Base-by-base conservation (phyloP, 2,888 invertebrate genomes). In the Lampropteryx suffumata region DNA sequence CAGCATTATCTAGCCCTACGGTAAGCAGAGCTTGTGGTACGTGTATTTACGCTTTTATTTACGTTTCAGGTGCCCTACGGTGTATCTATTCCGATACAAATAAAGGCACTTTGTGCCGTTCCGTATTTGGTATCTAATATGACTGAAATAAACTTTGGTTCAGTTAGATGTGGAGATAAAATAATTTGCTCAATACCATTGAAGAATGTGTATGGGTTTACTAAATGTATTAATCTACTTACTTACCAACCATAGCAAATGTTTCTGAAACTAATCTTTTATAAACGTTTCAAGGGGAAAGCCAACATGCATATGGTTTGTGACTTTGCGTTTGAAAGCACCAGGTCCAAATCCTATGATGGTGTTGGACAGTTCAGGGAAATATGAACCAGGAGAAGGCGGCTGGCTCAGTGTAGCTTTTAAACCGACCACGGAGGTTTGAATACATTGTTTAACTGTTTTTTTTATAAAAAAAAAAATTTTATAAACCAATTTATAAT, bases 91-190 rank as follows among this genome's bases (percentile, higher is more conserved):
- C 93, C 93, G 0, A 73, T 94, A 24, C 74, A 81, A 27, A 79
- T 94, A 9, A 87, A 78, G 64, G 93, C 92, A 3, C 73, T 89
- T 8, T 92, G 93, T 35, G 92, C 93, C 9, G 87, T 92, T 28
- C 94, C 94, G 0, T 90, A 84, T 50, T 69, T 94, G 6, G 77
- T 69, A 8, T 76, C 91, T 0, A 84, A 82, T 45, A 73, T 85
- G 1, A 64, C 75, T 35, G 61, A 64, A 32, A 73, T 94, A 12
- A 79, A 92, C 65, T 93, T 94, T 69, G 91, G 90, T 12, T 76
- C 88, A 7, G 92, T 94, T 1, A 78, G 90, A 67, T 91, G 93
- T 62, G 94, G 94, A 0, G 85, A 92, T 62, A 92, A 92, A 71
- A 76, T 91, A 36, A 76, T 91, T 57, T 86, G 79, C 65, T 83